Evolutionary conservation across 1,140 invertebrate genomes (phyloP), one percentile per base, ranked within the genome.

Genomic region (Procambarus virginalis): DNA sequence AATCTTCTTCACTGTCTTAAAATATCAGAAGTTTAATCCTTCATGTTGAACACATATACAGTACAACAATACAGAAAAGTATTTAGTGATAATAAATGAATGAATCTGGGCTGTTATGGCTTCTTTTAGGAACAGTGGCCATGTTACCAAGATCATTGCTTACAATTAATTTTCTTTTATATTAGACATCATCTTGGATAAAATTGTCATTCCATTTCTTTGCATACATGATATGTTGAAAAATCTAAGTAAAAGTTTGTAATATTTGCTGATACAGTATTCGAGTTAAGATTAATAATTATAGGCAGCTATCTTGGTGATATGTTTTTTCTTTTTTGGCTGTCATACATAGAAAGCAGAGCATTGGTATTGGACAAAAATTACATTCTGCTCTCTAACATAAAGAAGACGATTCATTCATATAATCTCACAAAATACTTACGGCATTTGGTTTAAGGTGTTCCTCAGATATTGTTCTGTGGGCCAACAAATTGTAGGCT

Each of bases 391-490:
- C n/a, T 73, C 60, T 64, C 60, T 64, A 64, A 73, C 68, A 73
- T 73, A 73, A 73, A 20, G 49, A 10, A 55, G 12, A 58, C 55
- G 17, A 17, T 64, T 80, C 34, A 55, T 49, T 80, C 49, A 49
- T 49, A 58, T 80, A 55, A 34, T n/a, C 49, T 55, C 78, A 80
- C 78, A 55, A 55, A 58, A 4, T 80, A 80, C 49, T 73, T 73
- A 22, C 12, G 78, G 58, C 10, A 55, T 51, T 80, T 55, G n/a
- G 78, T 20, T n/a, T 55, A 58, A 80, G 9, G 20, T 80, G 51
- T 80, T 55, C 46, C 49, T 80, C 55, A 55, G 78, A n/a, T 58
- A 80, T 34, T 80, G 48, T 58, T 80, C 49, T 80, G 78, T 80
- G 46, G 22, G 49, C 78, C 14, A 46, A 58, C n/a, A 80, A 55